phyloP scores from a whole-genome alignment of 1,140 invertebrate species.

The Drosophila rhopaloa region DNA sequence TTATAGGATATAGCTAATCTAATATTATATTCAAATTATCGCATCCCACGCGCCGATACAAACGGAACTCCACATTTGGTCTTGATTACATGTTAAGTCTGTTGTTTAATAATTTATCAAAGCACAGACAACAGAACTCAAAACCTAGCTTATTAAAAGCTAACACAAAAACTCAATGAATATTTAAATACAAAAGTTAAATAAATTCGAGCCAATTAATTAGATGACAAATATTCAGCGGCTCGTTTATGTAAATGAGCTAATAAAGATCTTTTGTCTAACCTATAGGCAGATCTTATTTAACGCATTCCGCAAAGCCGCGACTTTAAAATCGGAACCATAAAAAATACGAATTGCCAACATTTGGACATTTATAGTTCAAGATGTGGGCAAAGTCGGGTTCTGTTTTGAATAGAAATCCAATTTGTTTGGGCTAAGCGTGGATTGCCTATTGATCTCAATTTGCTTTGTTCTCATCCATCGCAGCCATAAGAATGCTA shows the following conservation, averaged over 20 bases:
- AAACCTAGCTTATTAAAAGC: not conserved
- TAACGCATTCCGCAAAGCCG: constrained; percentile 59
- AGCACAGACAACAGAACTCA: not conserved
- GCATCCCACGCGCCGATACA: constrained; percentile 7
- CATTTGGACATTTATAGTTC: constrained; percentile 36
- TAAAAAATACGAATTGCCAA: constrained; percentile 45
- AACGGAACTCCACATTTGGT: not conserved
- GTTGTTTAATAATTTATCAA: constrained; percentile 9
- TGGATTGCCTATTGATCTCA: constrained; percentile 45
- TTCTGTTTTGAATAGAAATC: constrained; percentile 28
- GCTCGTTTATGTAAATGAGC: constrained; percentile 67
- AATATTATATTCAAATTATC: not conserved
- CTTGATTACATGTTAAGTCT: constrained; percentile 12
- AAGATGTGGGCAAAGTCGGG: constrained; percentile 32
- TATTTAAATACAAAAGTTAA: constrained; percentile 56
- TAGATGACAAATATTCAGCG: constrained; percentile 51
- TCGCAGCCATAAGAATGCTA: constrained; percentile 23
- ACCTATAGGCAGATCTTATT: constrained; percentile 44
- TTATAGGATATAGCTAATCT: not conserved
- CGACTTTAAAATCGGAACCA: constrained; percentile 32
- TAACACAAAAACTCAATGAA: constrained; percentile 53
- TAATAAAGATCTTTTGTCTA: constrained; percentile 66
- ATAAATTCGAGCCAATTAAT: constrained; percentile 76
- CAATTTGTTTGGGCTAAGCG: constrained; percentile 20
- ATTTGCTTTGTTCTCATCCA: constrained; percentile 45